phyloP scores from a whole-genome alignment of 2,888 invertebrate species.

The Neelides folsomi region DNA sequence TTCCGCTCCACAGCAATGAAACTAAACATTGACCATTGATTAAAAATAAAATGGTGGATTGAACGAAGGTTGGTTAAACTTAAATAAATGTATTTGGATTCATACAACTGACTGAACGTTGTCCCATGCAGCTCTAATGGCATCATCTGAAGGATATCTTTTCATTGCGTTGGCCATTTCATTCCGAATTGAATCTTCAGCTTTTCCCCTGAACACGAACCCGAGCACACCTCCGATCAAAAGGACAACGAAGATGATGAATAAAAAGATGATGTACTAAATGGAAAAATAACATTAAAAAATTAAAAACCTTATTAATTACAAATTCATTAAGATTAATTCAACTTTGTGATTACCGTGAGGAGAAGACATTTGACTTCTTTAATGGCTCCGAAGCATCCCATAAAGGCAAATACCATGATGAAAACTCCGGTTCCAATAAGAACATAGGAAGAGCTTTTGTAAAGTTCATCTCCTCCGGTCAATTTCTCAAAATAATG shows the following conservation, averaged over 20 bases:
- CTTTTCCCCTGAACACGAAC: conserved; percentile 77
- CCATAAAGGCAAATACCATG: conserved; percentile 71
- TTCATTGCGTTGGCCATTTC: conserved; percentile 65
- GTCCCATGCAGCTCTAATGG: conserved; percentile 73
- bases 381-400: conserved; percentile 83
- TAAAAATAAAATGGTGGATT: not conserved
- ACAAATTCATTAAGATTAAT: no score
- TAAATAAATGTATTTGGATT: conserved; percentile 2
- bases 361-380: conserved; percentile 88
- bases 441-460: conserved; percentile 71
- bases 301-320: not conserved
- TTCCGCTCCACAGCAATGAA: conserved; percentile 72
- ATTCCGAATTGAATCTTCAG: conserved; percentile 57
- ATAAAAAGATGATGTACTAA: conserved; percentile 76
- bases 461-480: conserved; percentile 68
- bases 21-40: conserved; percentile 37
- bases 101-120: conserved; percentile 58
- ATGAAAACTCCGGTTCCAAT: conserved; percentile 68
- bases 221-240: conserved; percentile 79
- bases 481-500: conserved; percentile 71
- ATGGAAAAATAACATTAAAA: conserved; percentile 35
- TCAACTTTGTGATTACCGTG: conserved; percentile 58
- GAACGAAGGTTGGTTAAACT: not conserved
- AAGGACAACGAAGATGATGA: conserved; percentile 79
- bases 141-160: conserved; percentile 54